Base-by-base conservation (phyloP, 2,888 invertebrate genomes). In the Cetonia aurata region DNA sequence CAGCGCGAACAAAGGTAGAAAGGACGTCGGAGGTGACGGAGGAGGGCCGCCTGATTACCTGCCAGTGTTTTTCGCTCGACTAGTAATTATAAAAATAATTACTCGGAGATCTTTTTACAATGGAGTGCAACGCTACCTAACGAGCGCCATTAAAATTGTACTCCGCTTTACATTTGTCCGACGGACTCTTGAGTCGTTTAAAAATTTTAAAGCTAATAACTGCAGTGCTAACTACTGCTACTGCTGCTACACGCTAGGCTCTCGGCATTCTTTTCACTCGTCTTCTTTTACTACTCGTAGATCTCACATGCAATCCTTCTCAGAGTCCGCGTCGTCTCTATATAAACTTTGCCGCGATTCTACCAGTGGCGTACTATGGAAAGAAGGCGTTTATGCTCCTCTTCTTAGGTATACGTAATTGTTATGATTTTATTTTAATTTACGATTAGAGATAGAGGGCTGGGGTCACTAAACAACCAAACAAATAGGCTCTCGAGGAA, bases 31-130 rank as follows among this genome's bases (percentile, higher is more conserved):
- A 42, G 59, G 48, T 48, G 48, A 48, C 62, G 33, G 62, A 59
- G 65, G 50, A 53, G 56, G 57, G 60, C 52, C 31, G 53, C 72
- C 73, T 72, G 75, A 75, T 75, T 75, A 75, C 75, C 73, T 75
- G 70, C 75, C 77, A 74, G 75, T 75, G 77, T 79, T 78, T 78
- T 77, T 73, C 76, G 75, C 76, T 74, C 75, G 73, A 77, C 76
- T 75, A 77, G 79, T 80, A 79, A 80, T 80, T 79, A 79, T 79
- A 79, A 79, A 79, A 79, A 79, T 80, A 79, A 80, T 79, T 79
- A 80, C 77, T 75, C 77, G 75, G 77, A 76, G 77, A 77, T 79
- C 77, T 74, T 74, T 74, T 72, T 72, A 76, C 74, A 77, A 75
- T 76, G 70, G 72, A 69, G 67, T 55, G 57, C 56, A 68, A 17